These are phyloP conservation scores for Mola mola DNA, from an alignment of 2,113 vertebrate genomes.

Conservation along the genomic window DNA sequence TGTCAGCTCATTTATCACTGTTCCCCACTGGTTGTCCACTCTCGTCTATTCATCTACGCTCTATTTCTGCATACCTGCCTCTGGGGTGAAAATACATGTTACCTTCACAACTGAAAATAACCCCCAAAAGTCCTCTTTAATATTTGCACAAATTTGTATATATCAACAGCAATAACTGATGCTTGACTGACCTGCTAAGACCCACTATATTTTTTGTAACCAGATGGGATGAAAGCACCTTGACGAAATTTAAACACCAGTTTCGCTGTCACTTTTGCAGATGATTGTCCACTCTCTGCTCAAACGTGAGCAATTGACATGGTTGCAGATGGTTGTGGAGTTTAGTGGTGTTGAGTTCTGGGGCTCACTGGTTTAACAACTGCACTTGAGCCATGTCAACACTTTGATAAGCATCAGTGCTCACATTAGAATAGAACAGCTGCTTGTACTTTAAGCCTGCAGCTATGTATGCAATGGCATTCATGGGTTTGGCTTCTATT, in stretches of 20 bases:
- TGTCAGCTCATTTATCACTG: conserved; percentile 86
- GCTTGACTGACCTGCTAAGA: conserved; percentile 46
- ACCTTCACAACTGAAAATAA: conserved; percentile 69
- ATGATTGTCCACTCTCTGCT: conserved; percentile 31
- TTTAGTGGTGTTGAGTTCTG: background rate
- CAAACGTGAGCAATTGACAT: conserved; percentile 2
- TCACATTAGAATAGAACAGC: background rate
- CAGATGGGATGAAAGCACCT: conserved; percentile 2
- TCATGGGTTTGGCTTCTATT: background rate
- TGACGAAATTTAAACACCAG: background rate
- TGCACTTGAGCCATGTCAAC: background rate
- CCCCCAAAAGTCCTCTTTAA: conserved; percentile 64
- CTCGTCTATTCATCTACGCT: conserved; percentile 75
- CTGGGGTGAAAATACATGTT: conserved; percentile 70
- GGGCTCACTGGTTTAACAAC: conserved; percentile 20
- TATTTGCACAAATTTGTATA: conserved; percentile 67
- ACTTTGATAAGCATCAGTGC: conserved; percentile 11
- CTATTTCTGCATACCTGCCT: conserved; percentile 77
- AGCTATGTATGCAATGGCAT: background rate
- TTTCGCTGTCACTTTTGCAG: conserved; percentile 19
- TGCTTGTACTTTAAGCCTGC: background rate
- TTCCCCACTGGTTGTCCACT: conserved; percentile 77
- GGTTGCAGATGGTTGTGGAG: background rate
- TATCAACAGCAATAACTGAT: conserved; percentile 57
- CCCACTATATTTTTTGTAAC: conserved; percentile 19